Percentiles rank a stretch among this genome's conserved stretches.
phyloP scores from a whole-genome alignment of 2,888 invertebrate genomes.

The Zelleria hepariella region DNA sequence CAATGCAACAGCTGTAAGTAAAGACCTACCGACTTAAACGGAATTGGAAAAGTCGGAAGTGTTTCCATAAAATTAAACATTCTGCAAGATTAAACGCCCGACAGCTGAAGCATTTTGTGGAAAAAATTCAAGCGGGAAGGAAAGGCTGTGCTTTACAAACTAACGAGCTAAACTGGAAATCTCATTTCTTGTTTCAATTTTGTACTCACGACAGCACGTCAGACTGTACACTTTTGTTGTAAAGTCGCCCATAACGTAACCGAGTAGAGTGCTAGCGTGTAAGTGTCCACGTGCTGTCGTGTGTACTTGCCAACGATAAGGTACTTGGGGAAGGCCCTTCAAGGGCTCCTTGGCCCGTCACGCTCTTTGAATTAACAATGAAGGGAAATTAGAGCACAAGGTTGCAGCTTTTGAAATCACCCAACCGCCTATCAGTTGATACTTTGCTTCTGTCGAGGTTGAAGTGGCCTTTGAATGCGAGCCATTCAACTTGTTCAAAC shows the following conservation, averaged over 20 bases:
- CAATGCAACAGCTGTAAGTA: conserved; percentile 64
- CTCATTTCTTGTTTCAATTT: conserved; percentile 22
- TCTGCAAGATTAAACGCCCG: not conserved
- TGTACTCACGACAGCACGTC: too few relatives aligned
- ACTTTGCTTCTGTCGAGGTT: not conserved
- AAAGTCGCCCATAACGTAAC: too few relatives aligned
- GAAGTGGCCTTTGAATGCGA: conserved; percentile 45
- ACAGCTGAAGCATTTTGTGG: not conserved
- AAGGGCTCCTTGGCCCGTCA: conserved; percentile 58
- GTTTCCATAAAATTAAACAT: not conserved
- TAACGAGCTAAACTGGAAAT: conserved; percentile 1
- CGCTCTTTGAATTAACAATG: conserved; percentile 66
- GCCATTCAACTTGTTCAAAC: conserved; percentile 48
- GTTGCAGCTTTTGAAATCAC: conserved; percentile 65
- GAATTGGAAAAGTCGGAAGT: not conserved
- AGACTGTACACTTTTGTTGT: too few relatives aligned
- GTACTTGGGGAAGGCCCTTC: conserved; percentile 32
- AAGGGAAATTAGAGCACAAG: conserved; percentile 69
- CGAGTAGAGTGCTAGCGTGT: too few relatives aligned
- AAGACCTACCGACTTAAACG: not conserved
- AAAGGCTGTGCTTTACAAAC: not conserved
- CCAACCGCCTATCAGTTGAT: conserved; percentile 28
- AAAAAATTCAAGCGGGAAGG: not conserved
- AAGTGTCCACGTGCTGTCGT: too few relatives aligned
- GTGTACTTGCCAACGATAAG: conserved; percentile 21